Base-by-base conservation (phyloP, 2,888 invertebrate species). In the Apocheima hispidaria region DNA sequence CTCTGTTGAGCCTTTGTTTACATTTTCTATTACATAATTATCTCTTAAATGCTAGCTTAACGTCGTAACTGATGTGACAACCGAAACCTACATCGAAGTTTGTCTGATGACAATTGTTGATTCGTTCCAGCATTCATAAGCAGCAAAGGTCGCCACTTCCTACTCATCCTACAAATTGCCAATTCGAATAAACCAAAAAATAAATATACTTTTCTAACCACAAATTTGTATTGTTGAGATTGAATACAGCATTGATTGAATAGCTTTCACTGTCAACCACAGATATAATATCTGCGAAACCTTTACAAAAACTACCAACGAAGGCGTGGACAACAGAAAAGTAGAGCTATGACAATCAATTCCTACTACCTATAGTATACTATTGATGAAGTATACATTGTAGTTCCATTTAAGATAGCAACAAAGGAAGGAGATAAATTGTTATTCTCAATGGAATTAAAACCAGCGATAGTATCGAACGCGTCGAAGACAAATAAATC, bases 401-500 rank as follows among this genome's bases (percentile, higher is more conserved):
- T 49, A 46, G 43, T 40, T 57, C 43, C 36, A 44, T 38, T 36
- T 50, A 48, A 46, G 35, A 21, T 41, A 21, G 21, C 21, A 35
- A 57, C 14, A 63, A 67, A 69, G 66, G 62, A 67, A 69, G 66
- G 62, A 53, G 63, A 59, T 63, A 63, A 51, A 68, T 59, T 64
- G 55, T 56, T 78, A 73, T 59, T 70, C 64, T 77, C 79, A 72
- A 80, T 86, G 83, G 70, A 82, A 71, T 74, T 68, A 71, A 68
- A 80, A 80, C 71, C 71, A 67, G 71, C 71, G 75, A 82, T 81
- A 68, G 46, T 74, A 81, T 81, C 80, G 66, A 66, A 68, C 65
- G 68, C 72, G 74, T 77, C 71, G 75, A 81, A 78, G 79, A 71
- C 72, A 83, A 88, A 82, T 83, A 80, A 83, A 84, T 79, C 80